A percentile compares a stretch with the other conserved stretches of the same genome.
These are phyloP conservation scores for Phthorimaea operculella DNA, from an alignment of 1,140 invertebrate genomes.

Conservation along the genomic window DNA sequence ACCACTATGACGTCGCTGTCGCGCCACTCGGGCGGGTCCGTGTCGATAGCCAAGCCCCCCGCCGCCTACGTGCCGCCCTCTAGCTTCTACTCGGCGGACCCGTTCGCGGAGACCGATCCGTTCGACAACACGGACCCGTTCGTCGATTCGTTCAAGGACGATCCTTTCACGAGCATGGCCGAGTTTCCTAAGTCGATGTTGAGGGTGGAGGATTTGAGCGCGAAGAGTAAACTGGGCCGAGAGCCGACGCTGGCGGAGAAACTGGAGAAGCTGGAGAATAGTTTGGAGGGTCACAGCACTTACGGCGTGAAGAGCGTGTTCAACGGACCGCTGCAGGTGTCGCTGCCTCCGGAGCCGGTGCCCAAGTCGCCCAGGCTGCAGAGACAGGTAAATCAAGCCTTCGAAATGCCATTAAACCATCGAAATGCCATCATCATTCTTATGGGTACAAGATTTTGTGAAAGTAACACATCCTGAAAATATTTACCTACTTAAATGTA, in stretches of 20 bases:
- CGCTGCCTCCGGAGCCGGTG: constrained; percentile 72
- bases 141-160: constrained; percentile 68
- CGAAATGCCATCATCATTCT: too few species aligned
- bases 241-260: constrained; percentile 14
- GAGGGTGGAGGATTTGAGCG: constrained; percentile 28
- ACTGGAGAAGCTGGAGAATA: constrained; percentile 22
- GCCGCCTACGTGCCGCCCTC: constrained; percentile 24
- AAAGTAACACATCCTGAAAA: too few species aligned
- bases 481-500: too few species aligned
- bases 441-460: too few species aligned
- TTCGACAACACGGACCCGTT: constrained; percentile 75
- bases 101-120: constrained; percentile 78
- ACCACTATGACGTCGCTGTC: constrained; percentile 61
- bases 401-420: neutral
- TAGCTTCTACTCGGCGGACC: constrained; percentile 69
- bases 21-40: constrained; percentile 62
- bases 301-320: constrained; percentile 40
- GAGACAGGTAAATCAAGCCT: constrained; percentile 43
- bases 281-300: constrained; percentile 10
- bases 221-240: constrained; percentile 28
- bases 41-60: constrained; percentile 49
- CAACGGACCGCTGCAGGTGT: constrained; percentile 74
- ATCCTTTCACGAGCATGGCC: constrained; percentile 70
- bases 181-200: constrained; percentile 50
- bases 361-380: constrained; percentile 56